phyloP scores from a whole-genome alignment of 2,797 vertebrate genomes.

The Diceros bicornis region DNA sequence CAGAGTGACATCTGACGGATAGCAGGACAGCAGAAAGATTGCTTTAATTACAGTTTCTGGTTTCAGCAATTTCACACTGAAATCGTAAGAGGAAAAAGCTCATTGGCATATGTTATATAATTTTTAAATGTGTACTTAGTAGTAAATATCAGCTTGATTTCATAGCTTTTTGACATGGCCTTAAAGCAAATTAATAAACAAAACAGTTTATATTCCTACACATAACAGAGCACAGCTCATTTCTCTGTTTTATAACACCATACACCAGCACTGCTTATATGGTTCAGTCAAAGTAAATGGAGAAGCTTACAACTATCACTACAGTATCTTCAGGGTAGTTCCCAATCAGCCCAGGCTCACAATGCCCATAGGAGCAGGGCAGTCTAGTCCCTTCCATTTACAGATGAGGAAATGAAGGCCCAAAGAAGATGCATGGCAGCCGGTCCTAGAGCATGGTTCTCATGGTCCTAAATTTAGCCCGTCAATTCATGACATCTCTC shows the following conservation, averaged over 20 bases:
- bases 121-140: conserved; percentile 13
- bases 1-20: neutral
- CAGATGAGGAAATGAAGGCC: neutral
- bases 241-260: neutral
- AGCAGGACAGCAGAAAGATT: neutral
- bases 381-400: neutral
- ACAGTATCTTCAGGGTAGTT: neutral
- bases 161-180: neutral
- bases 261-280: neutral
- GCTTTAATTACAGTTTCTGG: neutral
- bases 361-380: neutral
- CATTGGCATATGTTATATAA: neutral
- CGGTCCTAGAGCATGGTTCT: neutral
- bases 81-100: neutral
- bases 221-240: neutral
- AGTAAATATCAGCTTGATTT: conserved; percentile 47
- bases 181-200: conserved; percentile 2
- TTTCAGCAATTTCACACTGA: conserved; percentile 54
- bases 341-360: neutral
- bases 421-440: neutral
- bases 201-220: neutral
- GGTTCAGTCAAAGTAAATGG: neutral
- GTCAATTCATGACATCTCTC: conserved; percentile 31
- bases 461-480: conserved; percentile 66
- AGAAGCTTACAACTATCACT: neutral